Base-by-base conservation (phyloP, 2,888 invertebrate genomes). In the Cephus pulcher region DNA sequence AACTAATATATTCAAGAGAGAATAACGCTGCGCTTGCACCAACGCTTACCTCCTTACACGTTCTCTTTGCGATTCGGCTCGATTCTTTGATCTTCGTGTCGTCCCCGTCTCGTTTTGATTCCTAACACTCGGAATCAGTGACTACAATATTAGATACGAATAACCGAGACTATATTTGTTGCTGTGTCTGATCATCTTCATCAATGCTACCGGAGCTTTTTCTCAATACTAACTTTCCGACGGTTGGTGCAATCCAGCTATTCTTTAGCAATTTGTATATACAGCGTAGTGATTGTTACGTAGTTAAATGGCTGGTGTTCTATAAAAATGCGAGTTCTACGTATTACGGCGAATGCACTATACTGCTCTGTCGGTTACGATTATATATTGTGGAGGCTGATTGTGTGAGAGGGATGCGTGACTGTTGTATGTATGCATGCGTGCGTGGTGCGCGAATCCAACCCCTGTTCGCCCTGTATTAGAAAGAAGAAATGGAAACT, bases 281-380 rank as follows among this genome's bases (percentile, higher is more conserved):
- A 90, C 90, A 90, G 84, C 75, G 80, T 90, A 90, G 89, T 88
- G 78, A 90, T 85, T 89, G 90, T 91, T 91, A 89, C 85, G 85
- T 90, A 91, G 90, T 81, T 87, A 87, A 87, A 87, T 89, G 88
- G 87, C 90, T 87, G 87, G 85, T 90, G 89, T 90, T 88, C 82
- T 84, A 82, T 79, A 80, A 85, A 56, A 56, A 56, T 82, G 82
- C 81, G 86, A 87, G 87, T 84, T 88, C 87, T 87, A 82, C 82
- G 83, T 88, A 88, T 82, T 86, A 56, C 15, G 56, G 56, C 23
- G 56, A 56, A 56, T 56, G 23, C 23, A 23, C 56, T 56, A 56
- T 56, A 56, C 56, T 56, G 56, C 56, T 56, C 23, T 56, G 56
- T 56, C 56, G 23, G 23, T 56, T 23, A 23, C 23, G 56, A 56